Conservation (phyloP, 2,797 vertebrate genomes). For the Peromyscus eremicus region DNA sequence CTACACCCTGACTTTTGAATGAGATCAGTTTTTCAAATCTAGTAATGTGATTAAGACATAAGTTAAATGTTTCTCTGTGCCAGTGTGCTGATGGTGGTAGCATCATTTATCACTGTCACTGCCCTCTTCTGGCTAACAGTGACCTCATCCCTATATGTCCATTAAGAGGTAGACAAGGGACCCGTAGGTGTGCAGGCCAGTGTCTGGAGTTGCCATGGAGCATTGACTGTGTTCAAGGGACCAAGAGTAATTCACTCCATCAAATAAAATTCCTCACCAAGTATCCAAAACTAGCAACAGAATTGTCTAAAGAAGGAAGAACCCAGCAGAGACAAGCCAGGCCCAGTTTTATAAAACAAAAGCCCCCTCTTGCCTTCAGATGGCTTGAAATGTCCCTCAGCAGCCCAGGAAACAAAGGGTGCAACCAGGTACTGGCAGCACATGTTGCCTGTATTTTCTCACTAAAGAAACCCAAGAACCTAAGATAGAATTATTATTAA, state of each 20-base stretch:
- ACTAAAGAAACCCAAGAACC: conserved; percentile 35
- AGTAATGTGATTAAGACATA: not conserved
- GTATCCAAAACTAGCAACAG: not conserved
- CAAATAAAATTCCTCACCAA: not conserved
- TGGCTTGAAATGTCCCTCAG: not conserved
- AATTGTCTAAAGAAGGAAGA: not conserved
- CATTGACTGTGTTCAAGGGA: not conserved
- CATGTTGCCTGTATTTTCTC: not conserved
- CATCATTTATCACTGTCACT: not conserved
- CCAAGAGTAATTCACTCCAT: not conserved
- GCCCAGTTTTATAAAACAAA: not conserved
- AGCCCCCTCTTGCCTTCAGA: not conserved
- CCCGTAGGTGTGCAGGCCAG: not conserved
- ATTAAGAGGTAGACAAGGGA: not conserved
- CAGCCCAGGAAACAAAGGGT: not conserved
- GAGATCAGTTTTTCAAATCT: conserved; percentile 18
- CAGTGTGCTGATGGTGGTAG: not conserved
- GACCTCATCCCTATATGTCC: not conserved
- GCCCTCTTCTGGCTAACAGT: not conserved
- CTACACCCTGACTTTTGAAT: not conserved
- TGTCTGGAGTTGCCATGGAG: not conserved
- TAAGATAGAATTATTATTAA: not conserved
- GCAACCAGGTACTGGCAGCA: not conserved
- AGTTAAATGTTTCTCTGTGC: not conserved
- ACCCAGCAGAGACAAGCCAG: not conserved